Conservation (phyloP, 2,888 invertebrate species). For the Pterostichus niger region DNA sequence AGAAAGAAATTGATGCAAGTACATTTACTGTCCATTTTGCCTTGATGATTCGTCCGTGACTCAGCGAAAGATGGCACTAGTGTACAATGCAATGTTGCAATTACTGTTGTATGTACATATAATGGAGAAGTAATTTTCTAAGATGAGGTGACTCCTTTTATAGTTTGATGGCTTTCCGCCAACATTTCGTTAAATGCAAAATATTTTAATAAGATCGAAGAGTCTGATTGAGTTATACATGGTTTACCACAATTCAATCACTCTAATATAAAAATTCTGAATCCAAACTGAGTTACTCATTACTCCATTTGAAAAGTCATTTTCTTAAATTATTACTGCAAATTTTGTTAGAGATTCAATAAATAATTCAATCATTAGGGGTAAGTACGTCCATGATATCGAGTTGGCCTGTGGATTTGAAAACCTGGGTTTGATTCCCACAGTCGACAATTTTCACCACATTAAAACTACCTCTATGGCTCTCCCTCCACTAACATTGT, state of each 20-base stretch:
- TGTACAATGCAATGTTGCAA: conserved; percentile 57
- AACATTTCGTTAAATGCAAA: conserved; percentile 50
- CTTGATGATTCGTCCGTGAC: conserved; percentile 53
- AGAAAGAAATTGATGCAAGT: conserved; percentile 24
- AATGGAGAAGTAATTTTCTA: conserved; percentile 56
- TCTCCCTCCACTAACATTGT: too few species aligned
- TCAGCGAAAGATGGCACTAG: conserved; percentile 57
- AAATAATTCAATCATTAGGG: too few species aligned
- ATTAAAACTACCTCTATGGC: too few species aligned
- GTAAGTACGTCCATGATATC: too few species aligned
- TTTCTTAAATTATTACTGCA: too few species aligned
- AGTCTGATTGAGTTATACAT: conserved; percentile 19
- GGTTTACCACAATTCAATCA: conserved; percentile 1
- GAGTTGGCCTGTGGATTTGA: too few species aligned
- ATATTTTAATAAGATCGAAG: conserved; percentile 28
- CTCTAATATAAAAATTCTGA: not conserved
- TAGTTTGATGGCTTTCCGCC: conserved; percentile 50
- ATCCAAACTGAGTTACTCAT: too few species aligned
- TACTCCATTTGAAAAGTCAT: too few species aligned
- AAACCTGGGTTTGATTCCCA: too few species aligned
- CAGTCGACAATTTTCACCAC: too few species aligned
- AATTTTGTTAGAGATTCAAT: too few species aligned
- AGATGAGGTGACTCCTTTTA: conserved; percentile 55
- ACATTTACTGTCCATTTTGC: conserved; percentile 54
- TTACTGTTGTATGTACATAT: conserved; percentile 51